Evolutionary conservation across 2,888 invertebrate genomes (phyloP), one percentile per base, ranked within the genome.

Genomic region (Lampropteryx suffumata): DNA sequence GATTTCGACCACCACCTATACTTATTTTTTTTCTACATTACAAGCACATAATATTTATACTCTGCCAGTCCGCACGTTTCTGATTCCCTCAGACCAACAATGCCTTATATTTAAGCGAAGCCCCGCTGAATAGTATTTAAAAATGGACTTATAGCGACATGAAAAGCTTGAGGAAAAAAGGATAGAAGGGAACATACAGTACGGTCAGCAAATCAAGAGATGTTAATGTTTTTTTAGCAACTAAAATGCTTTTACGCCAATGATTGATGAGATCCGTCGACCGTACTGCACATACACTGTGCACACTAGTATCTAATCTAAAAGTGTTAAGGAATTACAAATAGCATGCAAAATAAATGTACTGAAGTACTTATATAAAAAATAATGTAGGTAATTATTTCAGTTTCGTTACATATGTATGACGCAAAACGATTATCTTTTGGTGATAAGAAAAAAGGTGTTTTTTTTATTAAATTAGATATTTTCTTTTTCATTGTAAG

Each of bases 31-130:
- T 27, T 17, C 7, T n/a, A 24, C 3, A 32, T 9, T 30, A 24
- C 7, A 32, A 9, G 13, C 7, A 5, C 13, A 24, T 6, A 12
- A 14, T 9, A 3, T 41, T 32, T 32, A 12, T 32, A 32, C 32
- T 41, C 41, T 24, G 41, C 24, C 6, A 6, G 11, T 21, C 5
- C 10, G 14, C 40, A 21, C 28, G 10, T 40, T 30, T 27, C 0
- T 26, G 12, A 33, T 32, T 30, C 14, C 14, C n/a, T 41, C 7
- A 21, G 26, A 21, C 24, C 3, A 24, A 7, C 27, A 13, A 28
- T 27, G 27, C 21, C 21, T 5, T 34, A 28, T n/a, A 26, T 30
- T 27, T 11, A 46, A 46, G 46, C 46, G 26, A 46, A 46, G 46
- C 46, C 26, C 32, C 37, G 9, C 11, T 11, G 30, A 32, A 17